Evolutionary conservation across 2,113 vertebrate genomes (phyloP).

Genomic region (Peucedramus taeniatus): DNA sequence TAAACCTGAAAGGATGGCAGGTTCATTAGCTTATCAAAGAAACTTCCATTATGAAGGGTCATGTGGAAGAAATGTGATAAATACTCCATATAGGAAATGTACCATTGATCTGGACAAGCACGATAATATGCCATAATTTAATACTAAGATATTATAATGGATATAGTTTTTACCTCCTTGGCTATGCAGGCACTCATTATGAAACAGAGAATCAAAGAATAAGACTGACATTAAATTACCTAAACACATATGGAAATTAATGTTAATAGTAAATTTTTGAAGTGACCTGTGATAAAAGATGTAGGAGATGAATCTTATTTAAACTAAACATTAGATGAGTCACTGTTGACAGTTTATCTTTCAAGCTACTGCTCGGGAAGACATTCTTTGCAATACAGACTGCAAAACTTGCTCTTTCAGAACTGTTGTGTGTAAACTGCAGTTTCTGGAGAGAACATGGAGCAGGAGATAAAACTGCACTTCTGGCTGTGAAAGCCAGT

Average conservation of each 20-base stretch:
- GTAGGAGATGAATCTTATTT: background rate
- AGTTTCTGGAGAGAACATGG: background rate
- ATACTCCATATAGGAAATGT: background rate
- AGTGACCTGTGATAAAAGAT: background rate
- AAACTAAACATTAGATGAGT: background rate
- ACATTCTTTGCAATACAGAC: background rate
- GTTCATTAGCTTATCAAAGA: background rate
- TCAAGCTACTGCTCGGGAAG: background rate
- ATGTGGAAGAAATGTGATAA: background rate
- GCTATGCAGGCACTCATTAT: background rate
- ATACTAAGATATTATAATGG: background rate
- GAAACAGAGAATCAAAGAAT: background rate
- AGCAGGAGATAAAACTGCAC: background rate
- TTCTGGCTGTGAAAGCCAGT: background rate
- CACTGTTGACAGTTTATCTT: background rate
- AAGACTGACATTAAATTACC: background rate
- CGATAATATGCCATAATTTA: background rate
- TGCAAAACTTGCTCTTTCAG: background rate
- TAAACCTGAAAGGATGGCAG: background rate
- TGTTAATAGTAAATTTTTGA: background rate
- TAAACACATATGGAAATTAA: background rate
- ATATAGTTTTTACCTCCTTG: background rate
- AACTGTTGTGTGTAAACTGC: background rate
- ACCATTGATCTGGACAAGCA: background rate
- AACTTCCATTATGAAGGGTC: background rate